Evolutionary conservation across 2,888 invertebrate species (phyloP), one percentile per base, ranked within the genome.

Genomic region (Xanthia togata): DNA sequence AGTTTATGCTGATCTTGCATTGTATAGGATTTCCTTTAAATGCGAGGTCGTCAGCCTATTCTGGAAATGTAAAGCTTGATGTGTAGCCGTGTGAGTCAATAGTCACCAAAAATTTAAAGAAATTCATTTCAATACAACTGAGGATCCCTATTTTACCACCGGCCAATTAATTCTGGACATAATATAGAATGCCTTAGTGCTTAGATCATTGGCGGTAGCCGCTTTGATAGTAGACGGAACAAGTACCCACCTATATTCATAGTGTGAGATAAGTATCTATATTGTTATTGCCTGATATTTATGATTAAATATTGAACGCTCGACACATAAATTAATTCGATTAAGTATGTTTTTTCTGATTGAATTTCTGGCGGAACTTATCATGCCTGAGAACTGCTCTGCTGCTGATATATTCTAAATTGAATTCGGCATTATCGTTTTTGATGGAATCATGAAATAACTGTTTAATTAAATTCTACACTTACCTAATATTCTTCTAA

Each of bases 281-380:
- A 83, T 84, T 79, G 80, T 79, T 71, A 71, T 8, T 17, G 57
- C 12, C 26, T 1, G 60, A 55, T 71, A 71, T 83, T 83, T 70
- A 70, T 80, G 70, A 62, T 55, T 60, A 84, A 80, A 80, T 70
- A 80, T 83, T 78, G 23, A 78, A n/a, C 47, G 31, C 38, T 31
- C 41, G 14, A 26, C 64, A 63, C 38, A 9, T 47, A 9, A 31
- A 53, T 63, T 70, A 57, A 57, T 70, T 79, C 20, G 35, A 23
- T 44, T 60, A n/a, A n/a, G n/a, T n/a, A 53, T 35, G 14, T 59
- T 79, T 50, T 50, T 53, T 38, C 20, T 26, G 2, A 4, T 5
- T n/a, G 20, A 6, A 9, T 20, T 20, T 26, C 4, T 35, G 14
- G 17, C 23, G 41, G 17, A 35, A 26, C 0, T 23, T 75, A 3